These are phyloP conservation scores for Samia ricini DNA, from an alignment of 1,140 invertebrate genomes.

Conservation along the genomic window DNA sequence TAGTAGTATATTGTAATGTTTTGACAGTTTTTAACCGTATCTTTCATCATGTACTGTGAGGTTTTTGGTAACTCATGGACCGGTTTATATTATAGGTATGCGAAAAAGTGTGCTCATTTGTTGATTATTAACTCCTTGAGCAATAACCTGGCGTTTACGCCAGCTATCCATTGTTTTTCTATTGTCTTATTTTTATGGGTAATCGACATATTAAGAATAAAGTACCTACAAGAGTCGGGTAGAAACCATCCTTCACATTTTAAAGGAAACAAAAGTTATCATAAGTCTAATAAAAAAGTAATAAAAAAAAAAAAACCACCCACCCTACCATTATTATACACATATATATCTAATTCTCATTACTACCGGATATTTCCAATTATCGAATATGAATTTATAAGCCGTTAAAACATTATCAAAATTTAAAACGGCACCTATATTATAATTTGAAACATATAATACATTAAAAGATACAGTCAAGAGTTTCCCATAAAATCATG, in stretches of 20 bases:
- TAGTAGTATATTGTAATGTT: too few relatives aligned
- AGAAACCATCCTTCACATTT: too few relatives aligned
- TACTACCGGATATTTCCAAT: slow-evolving; percentile 14
- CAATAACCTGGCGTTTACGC: too few relatives aligned
- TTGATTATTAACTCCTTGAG: too few relatives aligned
- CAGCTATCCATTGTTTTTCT: too few relatives aligned
- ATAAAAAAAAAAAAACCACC: neutral
- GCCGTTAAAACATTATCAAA: slow-evolving; percentile 5
- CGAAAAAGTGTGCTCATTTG: neutral
- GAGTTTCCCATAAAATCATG: slow-evolving; percentile 75
- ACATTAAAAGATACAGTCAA: slow-evolving; percentile 28
- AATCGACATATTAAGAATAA: too few relatives aligned
- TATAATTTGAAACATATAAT: slow-evolving; percentile 5
- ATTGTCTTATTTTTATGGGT: too few relatives aligned
- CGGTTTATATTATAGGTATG: neutral
- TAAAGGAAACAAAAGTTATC: too few relatives aligned
- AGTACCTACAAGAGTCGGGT: neutral
- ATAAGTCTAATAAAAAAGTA: neutral
- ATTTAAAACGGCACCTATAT: slow-evolving; percentile 12
- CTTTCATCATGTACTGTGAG: neutral
- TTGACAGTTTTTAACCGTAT: too few relatives aligned
- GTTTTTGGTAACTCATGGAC: neutral
- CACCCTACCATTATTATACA: neutral
- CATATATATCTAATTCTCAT: neutral
- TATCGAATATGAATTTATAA: slow-evolving; percentile 13